Base-by-base conservation (phyloP, 1,140 invertebrate species). In the Eueides isabella region DNA sequence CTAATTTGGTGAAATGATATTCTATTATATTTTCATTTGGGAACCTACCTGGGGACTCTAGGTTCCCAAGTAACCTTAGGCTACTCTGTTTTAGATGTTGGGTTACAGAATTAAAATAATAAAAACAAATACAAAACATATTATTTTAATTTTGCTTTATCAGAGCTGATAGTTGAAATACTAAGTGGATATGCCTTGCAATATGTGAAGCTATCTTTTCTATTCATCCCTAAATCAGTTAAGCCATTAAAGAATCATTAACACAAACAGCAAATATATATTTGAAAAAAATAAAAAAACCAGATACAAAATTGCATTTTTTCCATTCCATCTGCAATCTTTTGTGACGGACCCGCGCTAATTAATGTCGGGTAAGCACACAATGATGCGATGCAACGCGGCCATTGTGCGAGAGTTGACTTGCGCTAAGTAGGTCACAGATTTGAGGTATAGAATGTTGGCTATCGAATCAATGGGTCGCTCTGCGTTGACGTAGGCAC, bases 381-480 rank as follows among this genome's bases (percentile, higher is more conserved):
- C 70, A 72, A 72, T 65, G 31, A 64, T 48, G 63, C 70, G 23
- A 72, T 31, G 70, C 38, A 72, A 66, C 63, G 48, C 48, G 64
- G 64, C 70, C 33, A 66, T 72, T 72, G 70, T 72, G 38, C 64
- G 44, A 28, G 31, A 19, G 70, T 61, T 61, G 67, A 61, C 63
- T 72, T 63, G 41, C 44, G 55, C 63, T 72, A 72, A 72, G 41
- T 72, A 66, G 70, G 70, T 72, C 70, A 72, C 69, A 69, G 67
- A 69, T 69, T 31, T 48, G 33, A 55, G 48, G 48, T 55, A 61
- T 23, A 61, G 48, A 69, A 71, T 71, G 61, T 64, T 71, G 41
- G 30, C 28, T 71, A 64, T 64, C 69, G 19, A 71, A 71, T 71
- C 69, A 64, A 48, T 48, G 62, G 41, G 62, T 30, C 38, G 69